These are phyloP conservation scores for Hafferia zeledoni DNA, from an alignment of 2,797 vertebrate species.

Conservation along the genomic window DNA sequence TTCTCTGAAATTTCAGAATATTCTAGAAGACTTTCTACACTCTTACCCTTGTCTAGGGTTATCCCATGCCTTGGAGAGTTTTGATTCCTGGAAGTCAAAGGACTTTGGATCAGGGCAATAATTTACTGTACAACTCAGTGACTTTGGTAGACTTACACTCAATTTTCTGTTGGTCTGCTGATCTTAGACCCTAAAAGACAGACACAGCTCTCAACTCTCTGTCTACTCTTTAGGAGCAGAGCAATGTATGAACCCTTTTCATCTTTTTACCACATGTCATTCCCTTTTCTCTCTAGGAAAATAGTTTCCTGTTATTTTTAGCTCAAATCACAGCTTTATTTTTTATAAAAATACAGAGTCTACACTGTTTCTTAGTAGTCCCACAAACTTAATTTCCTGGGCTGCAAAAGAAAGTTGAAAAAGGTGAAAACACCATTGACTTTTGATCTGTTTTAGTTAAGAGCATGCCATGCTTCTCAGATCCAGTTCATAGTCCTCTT, in stretches of 20 bases:
- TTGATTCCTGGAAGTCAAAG: neutral
- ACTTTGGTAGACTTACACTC: neutral
- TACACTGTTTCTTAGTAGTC: neutral
- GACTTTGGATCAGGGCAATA: neutral
- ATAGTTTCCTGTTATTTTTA: slow-evolving; percentile 51
- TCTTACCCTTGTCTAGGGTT: neutral
- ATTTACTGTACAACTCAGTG: neutral
- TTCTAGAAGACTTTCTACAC: neutral
- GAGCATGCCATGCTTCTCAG: neutral
- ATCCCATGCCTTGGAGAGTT: neutral
- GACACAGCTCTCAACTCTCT: neutral
- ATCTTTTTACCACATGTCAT: neutral
- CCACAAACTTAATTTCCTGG: slow-evolving; percentile 42
- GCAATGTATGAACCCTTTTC: neutral
- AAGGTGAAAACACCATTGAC: slow-evolving; percentile 35
- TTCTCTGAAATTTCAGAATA: neutral
- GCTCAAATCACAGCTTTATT: slow-evolving; percentile 32
- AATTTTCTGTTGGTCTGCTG: neutral
- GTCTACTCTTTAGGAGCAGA: neutral
- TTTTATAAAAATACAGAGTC: neutral
- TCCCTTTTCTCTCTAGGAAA: slow-evolving; percentile 42
- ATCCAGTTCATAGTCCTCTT: slow-evolving; percentile 70
- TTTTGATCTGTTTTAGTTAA: slow-evolving; percentile 5
- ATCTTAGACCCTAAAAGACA: neutral
- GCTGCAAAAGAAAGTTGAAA: slow-evolving; percentile 6